Evolutionary conservation across 2,797 vertebrate species (phyloP), one percentile per base, ranked within the genome.

Genomic region (Gila robusta): DNA sequence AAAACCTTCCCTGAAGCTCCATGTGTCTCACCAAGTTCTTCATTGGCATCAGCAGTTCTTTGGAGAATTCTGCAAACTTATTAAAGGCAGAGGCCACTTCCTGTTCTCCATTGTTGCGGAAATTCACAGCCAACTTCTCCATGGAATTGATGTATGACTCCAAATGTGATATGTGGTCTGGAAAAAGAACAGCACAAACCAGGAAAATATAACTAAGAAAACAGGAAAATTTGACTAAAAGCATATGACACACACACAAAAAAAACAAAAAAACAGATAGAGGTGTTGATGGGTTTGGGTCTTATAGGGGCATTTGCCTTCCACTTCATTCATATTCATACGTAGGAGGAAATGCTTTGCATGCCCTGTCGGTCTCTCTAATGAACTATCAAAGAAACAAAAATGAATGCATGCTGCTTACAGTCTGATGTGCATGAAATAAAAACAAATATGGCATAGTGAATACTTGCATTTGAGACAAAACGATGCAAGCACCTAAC

Each of bases 51-150:
- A 96, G 90, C 4, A 96, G 92, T 54, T 96, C 96, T 93, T 91
- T 94, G 32, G 95, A 96, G 88, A 96, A 95, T 83, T 96, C 94
- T 0, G 96, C 95, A 26, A 96, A 94, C 64, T 93, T 95, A 74
- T 93, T 95, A 89, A 96, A 96, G 59, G 96, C 94, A 0, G 93
- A 94, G 72, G 95, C 95, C 19, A 96, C 93, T 88, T 96, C 95
- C 0, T 92, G 70, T 82, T 97, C 96, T 49, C 95, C 96, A 5
- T 95, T 96, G 82, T 93, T 95, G 86, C 92, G 93, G 89, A 95
- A 97, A 93, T 96, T 97, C 69, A 94, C 92, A 0, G 95, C 95
- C 73, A 97, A 92, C 87, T 94, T 96, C 93, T 97, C 96, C 96
- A 96, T 94, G 0, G 96, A 94, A 39, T 91, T 89, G 2, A 96